These are phyloP conservation scores for Balaenoptera acutorostrata DNA, from an alignment of 2,113 vertebrate genomes.

Conservation along the genomic window DNA sequence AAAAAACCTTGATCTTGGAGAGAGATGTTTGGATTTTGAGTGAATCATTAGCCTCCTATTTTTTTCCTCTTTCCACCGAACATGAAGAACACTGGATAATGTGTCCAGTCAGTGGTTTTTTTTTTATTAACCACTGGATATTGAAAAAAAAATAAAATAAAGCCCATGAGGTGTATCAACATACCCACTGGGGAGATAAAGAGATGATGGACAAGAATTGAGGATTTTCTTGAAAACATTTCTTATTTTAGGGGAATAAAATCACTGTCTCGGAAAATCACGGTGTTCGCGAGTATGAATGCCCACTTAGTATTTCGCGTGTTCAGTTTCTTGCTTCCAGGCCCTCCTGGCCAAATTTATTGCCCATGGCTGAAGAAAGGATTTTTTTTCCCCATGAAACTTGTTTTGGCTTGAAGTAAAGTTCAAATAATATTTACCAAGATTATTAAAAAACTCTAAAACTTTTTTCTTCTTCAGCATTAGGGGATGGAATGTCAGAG, in stretches of 20 bases:
- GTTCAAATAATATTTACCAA: conserved; percentile 80
- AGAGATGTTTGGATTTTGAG: neutral
- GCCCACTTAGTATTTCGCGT: conserved; percentile 50
- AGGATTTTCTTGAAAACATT: conserved; percentile 31
- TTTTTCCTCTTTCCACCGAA: conserved; percentile 46
- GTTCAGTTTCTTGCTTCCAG: conserved; percentile 53
- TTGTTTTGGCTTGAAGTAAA: conserved; percentile 76
- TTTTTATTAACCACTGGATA: neutral
- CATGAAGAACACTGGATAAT: neutral
- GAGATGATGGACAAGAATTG: neutral
- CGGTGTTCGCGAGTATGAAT: neutral
- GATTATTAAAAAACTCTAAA: conserved; percentile 78
- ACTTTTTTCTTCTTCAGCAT: conserved; percentile 70
- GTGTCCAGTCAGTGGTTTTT: neutral
- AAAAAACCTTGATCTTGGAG: neutral
- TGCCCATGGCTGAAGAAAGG: conserved; percentile 71
- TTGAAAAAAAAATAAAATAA: neutral
- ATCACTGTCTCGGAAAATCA: neutral
- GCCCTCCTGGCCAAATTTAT: conserved; percentile 65
- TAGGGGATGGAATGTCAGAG: conserved; percentile 70
- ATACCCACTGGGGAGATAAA: neutral
- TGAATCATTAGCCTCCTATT: neutral
- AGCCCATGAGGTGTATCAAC: neutral
- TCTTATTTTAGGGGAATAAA: conserved; percentile 12
- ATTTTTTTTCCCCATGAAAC: conserved; percentile 71